phyloP scores from a whole-genome alignment of 2,888 invertebrate genomes.

The Xestobium rufovillosum region DNA sequence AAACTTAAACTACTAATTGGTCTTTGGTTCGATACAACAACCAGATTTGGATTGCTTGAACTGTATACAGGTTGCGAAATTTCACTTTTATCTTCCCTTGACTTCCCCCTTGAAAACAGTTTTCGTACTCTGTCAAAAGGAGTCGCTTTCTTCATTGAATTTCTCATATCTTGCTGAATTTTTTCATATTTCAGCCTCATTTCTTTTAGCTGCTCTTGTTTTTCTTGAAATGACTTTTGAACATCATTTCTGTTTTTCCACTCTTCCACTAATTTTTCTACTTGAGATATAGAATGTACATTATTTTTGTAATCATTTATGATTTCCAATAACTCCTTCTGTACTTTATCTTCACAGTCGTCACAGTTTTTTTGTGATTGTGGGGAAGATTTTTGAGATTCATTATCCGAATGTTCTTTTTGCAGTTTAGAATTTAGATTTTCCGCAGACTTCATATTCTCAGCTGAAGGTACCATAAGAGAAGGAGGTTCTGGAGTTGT shows the following conservation, averaged over 20 bases:
- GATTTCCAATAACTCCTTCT: conserved; percentile 78
- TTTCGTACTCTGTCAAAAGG: conserved; percentile 65
- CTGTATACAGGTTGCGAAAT: conserved; percentile 18
- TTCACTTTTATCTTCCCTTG: conserved; percentile 24
- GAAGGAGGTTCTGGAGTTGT: no score
- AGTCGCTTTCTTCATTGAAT: conserved; percentile 66
- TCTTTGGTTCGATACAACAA: conserved; percentile 37
- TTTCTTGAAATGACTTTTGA: conserved; percentile 76
- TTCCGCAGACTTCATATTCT: no score
- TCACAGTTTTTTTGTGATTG: conserved; percentile 32
- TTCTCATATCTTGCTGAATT: conserved; percentile 70
- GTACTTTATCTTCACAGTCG: conserved; percentile 48
- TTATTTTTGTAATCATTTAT: conserved; percentile 86
- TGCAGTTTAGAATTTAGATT: no score
- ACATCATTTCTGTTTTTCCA: conserved; percentile 85
- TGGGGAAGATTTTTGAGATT: conserved; percentile 16
- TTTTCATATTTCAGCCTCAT: conserved; percentile 77
- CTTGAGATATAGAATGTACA: conserved; percentile 76
- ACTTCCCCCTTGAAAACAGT: conserved; percentile 24
- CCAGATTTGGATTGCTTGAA: not conserved
- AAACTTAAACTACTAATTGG: conserved; percentile 63
- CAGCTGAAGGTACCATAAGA: no score
- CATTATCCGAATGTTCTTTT: no score
- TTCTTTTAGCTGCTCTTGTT: conserved; percentile 71
- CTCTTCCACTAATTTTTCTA: conserved; percentile 76